phyloP scores from a whole-genome alignment of 2,888 invertebrate species.

The Mamestra brassicae region DNA sequence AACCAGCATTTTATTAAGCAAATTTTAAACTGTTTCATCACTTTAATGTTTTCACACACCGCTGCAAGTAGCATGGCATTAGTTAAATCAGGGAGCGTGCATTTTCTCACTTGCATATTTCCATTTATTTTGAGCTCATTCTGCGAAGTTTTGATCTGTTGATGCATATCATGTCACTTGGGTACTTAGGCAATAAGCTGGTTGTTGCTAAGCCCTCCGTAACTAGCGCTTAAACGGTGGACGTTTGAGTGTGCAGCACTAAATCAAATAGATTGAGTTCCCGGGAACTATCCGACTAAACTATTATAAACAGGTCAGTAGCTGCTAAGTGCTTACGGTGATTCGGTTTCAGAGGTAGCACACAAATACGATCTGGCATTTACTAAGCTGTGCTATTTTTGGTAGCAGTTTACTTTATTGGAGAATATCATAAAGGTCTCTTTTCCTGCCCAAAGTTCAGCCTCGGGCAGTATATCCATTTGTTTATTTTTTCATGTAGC shows the following conservation, averaged over 20 bases:
- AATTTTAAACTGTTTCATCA: conserved; percentile 53
- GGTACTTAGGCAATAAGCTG: conserved; percentile 25
- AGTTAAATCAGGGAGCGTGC: conserved; percentile 30
- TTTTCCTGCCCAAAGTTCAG: conserved; percentile 19
- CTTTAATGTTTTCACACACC: conserved; percentile 45
- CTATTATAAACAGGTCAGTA: conserved; percentile 39
- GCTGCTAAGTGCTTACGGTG: conserved; percentile 14
- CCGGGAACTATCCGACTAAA: conserved; percentile 22
- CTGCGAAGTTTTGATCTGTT: conserved; percentile 21
- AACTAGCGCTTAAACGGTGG: conserved; percentile 38
- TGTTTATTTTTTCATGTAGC: conserved; percentile 35
- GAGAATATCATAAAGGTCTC: conserved; percentile 12
- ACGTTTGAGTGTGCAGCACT: conserved; percentile 39
- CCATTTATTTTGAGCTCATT: conserved; percentile 21
- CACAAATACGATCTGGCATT: background rate
- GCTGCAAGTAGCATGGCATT: conserved; percentile 37
- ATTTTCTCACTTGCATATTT: conserved; percentile 27
- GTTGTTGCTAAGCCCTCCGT: conserved; percentile 30
- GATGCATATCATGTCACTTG: conserved; percentile 21
- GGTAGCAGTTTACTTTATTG: conserved; percentile 10
- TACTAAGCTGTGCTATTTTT: conserved; percentile 5
- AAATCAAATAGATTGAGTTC: conserved; percentile 58
- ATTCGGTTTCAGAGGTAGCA: conserved; percentile 12
- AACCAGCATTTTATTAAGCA: conserved; percentile 45
- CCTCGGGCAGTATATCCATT: conserved; percentile 12